Evolutionary conservation across 2,888 invertebrate species (phyloP).

Genomic region (Phoronis australis): DNA sequence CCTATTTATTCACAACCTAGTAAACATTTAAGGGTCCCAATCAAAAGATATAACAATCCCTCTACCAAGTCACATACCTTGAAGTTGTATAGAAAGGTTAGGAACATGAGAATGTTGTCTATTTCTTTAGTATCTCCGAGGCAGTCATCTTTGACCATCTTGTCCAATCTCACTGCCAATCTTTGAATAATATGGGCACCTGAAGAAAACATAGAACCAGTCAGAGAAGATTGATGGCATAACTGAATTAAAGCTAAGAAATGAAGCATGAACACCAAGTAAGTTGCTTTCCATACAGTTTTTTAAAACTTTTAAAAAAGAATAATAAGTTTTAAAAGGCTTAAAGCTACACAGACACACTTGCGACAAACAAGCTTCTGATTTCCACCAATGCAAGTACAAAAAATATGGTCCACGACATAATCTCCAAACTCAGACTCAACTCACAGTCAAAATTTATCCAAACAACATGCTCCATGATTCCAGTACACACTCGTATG

Average conservation of each 20-base stretch:
- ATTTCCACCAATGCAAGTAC: too few relatives aligned
- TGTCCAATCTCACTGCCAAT: conserved; percentile 65
- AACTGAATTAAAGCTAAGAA: not conserved
- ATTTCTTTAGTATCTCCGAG: conserved; percentile 68
- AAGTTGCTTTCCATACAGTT: not conserved
- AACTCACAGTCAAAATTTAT: too few relatives aligned
- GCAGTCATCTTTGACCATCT: conserved; percentile 53
- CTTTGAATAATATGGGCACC: conserved; percentile 70
- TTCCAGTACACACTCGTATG: too few relatives aligned
- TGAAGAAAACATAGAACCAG: conserved; percentile 15
- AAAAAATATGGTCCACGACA: too few relatives aligned
- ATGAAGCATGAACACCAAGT: not conserved
- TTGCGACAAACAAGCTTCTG: too few relatives aligned
- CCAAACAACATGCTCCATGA: too few relatives aligned
- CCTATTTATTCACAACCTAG: too few relatives aligned
- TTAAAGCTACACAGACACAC: too few relatives aligned
- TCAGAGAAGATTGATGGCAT: not conserved
- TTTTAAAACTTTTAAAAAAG: not conserved
- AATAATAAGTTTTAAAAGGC: not conserved
- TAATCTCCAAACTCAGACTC: too few relatives aligned
- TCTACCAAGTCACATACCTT: conserved; percentile 60
- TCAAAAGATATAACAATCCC: not conserved
- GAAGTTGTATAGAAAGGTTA: conserved; percentile 82
- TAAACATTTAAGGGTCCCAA: too few relatives aligned
- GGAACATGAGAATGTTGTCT: conserved; percentile 73